Base-by-base conservation (phyloP, 37 sponge, comb jelly and placozoan species). In the Geodia barretti region DNA sequence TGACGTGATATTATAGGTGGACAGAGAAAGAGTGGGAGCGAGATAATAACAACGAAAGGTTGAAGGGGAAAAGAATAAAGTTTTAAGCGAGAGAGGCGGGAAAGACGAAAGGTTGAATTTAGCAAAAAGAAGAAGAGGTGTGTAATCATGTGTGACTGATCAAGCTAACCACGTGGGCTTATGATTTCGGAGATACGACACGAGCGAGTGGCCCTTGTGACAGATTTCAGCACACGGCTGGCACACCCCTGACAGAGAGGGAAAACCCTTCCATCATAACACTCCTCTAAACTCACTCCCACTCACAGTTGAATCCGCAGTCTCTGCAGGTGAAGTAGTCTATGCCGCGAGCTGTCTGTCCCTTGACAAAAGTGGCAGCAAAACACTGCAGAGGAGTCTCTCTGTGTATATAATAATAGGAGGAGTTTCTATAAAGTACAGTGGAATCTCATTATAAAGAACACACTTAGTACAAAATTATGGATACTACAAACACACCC, bases 291-390 rank as follows among this genome's bases (percentile, higher is more conserved):
- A 39, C 24, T 20, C 30, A 40, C 9, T 30, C 25, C 9, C 34
- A 65, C 92, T 86, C 29, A 92, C 92, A 92, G 37, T 86, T 87
- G 34, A 79, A 41, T 7, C 68, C 31, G 67, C 92, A 92, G 0
- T 41, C 28, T 21, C 62, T 72, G 76, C 92, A 92, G 9, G 54
- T 72, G 74, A 74, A 92, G 73, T 92, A 92, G 71, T 92, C 88
- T 42, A 87, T 66, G 23, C 61, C 67, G 60, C 83, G 83, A 24
- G 39, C 74, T 29, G 11, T 1, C 43, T 80, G 64, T 11, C 69
- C 77, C 43, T 78, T 76, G 5, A 33, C 79, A 74, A 83, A 87
- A 0, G 64, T 78, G 31, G 84, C 68, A 64, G 88, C 92, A 79
- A 87, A 92, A 41, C 92, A 92, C 33, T 60, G 39, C 66, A 62